These are phyloP conservation scores for Habropoda laboriosa DNA, from an alignment of 1,140 invertebrate species.

Conservation along the genomic window DNA sequence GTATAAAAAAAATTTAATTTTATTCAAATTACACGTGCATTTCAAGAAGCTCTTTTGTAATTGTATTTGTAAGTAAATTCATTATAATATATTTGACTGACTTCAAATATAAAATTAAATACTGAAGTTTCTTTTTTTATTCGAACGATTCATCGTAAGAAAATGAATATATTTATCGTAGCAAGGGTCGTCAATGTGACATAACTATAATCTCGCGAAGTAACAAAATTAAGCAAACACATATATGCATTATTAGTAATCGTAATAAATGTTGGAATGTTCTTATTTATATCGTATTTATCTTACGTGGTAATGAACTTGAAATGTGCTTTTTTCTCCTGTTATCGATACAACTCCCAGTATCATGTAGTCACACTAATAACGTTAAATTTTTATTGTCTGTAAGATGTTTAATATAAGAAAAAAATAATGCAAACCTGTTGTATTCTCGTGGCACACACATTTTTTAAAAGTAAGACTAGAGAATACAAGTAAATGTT, in stretches of 20 bases:
- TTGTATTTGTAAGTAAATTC: background rate
- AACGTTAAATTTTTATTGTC: conserved; percentile 16
- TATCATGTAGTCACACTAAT: background rate
- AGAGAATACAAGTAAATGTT: conserved; percentile 19
- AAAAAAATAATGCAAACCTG: background rate
- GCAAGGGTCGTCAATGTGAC: background rate
- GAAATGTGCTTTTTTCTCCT: conserved; percentile 33
- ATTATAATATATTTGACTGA: conserved; percentile 6
- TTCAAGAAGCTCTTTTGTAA: background rate
- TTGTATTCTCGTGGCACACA: background rate
- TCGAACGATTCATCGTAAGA: conserved; percentile 1
- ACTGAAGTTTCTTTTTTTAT: background rate
- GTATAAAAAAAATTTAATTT: conserved; percentile 32
- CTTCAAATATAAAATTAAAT: background rate
- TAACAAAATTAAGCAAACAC: conserved; percentile 44
- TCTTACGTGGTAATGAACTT: conserved; percentile 35
- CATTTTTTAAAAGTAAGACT: conserved; percentile 5
- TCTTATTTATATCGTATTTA: conserved; percentile 65
- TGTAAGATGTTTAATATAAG: conserved; percentile 3
- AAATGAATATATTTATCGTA: background rate
- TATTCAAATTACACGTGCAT: background rate
- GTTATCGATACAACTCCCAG: conserved; percentile 7
- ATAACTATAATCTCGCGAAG: conserved; percentile 20
- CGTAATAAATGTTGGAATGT: conserved; percentile 68
- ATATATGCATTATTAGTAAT: conserved; percentile 57